Evolutionary conservation across 1,140 invertebrate species (phyloP), one percentile per base, ranked within the genome.

Genomic region (Dreissena rostriformis): DNA sequence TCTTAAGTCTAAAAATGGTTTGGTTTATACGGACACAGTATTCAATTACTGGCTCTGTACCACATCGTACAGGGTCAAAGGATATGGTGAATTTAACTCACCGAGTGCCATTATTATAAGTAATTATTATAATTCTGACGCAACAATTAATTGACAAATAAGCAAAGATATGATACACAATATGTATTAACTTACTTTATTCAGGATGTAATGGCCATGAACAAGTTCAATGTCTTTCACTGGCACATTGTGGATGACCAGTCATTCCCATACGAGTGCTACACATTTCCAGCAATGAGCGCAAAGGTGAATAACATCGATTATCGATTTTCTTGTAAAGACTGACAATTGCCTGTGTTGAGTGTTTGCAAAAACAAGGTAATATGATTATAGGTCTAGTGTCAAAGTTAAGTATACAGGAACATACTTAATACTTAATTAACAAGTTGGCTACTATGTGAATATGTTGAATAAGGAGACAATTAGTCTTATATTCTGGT

Each of bases 231-330:
- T 92, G 97, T 98, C 0, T 96, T 99, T 81, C 98, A 98, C 91
- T 99, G 98, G 98, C 98, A 99, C 92, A 97, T 99, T 28, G 96
- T 97, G 0, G 98, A 99, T 91, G 97, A 98, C 91, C 96, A 97
- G 86, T 96, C 97, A 86, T 99, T 98, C 92, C 97, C 98, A 0
- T 98, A 97, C 91, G 94, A 96, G 76, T 98, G 97, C 88, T 92
- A 90, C 71, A 94, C 89, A 57, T 98, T 96, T 94, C 97, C 97
- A 0, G 93, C 93, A 29, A 89, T 95, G 75, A 92, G 91, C 74
- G 24, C 86, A 66, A 90, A 88, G 90, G 92, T 93, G 86, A 85
- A 52, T 66, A 77, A n/a, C n/a, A n/a, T n/a, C n/a, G 67, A 15
- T 68, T 52, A 39, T n/a, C n/a, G n/a, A 17, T 49, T 86, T 14